Percentiles rank a stretch among this genome's conserved stretches.
These are phyloP conservation scores for Sebastes itinus DNA, from an alignment of 2,797 vertebrate genomes.

Conservation along the genomic window DNA sequence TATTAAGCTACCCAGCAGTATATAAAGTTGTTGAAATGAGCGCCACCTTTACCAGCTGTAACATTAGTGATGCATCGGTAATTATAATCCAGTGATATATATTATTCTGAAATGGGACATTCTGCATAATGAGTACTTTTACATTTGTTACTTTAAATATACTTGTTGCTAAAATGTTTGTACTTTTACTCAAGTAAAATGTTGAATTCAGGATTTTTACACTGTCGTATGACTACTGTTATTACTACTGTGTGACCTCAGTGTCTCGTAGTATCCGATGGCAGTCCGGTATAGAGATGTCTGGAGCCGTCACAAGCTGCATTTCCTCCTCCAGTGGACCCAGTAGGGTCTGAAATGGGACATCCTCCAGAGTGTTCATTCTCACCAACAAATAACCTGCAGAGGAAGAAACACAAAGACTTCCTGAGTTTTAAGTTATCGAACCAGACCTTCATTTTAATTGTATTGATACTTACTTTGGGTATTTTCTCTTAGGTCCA, in stretches of 20 bases:
- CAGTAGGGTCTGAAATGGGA: conserved; percentile 85
- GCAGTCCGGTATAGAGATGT: conserved; percentile 80
- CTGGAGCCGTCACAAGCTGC: conserved; percentile 55
- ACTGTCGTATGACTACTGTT: too few species aligned
- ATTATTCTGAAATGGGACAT: too few species aligned
- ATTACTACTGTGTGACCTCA: conserved; percentile 64
- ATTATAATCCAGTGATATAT: too few species aligned
- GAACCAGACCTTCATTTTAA: not conserved
- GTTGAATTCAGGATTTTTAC: too few species aligned
- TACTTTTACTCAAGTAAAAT: too few species aligned
- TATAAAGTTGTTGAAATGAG: too few species aligned
- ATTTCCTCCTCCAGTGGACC: conserved; percentile 65
- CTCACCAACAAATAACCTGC: conserved; percentile 12
- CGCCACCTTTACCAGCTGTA: too few species aligned
- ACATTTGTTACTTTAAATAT: too few species aligned
- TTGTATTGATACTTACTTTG: conserved; percentile 36
- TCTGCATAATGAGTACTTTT: too few species aligned
- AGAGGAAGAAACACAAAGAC: not conserved
- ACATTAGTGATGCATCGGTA: too few species aligned
- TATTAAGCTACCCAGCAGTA: too few species aligned
- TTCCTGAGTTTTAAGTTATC: not conserved
- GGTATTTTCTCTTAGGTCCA: not conserved
- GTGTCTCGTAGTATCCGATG: conserved; percentile 83
- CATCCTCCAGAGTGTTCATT: conserved; percentile 89
- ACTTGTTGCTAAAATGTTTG: too few species aligned